Percentiles rank a stretch among this genome's conserved stretches.
These are phyloP conservation scores for Zoanthus gigantus DNA, from an alignment of 92 coral and sea anemone species.

Conservation along the genomic window DNA sequence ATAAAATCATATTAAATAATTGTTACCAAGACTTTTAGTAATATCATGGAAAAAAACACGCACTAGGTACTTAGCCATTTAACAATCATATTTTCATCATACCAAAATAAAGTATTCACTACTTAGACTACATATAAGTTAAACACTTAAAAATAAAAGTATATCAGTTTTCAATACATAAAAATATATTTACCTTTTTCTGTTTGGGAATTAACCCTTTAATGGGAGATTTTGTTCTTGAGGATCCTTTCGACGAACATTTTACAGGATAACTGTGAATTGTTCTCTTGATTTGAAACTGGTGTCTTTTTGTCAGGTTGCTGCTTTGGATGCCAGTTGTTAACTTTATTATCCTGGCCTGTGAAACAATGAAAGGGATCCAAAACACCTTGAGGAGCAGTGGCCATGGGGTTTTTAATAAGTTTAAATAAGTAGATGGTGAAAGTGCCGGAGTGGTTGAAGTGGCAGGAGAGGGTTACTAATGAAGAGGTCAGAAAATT, in stretches of 20 bases:
- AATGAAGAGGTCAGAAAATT: too few species aligned
- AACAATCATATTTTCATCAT: too few species aligned
- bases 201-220: conserved; percentile 61
- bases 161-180: neutral
- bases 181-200: conserved; percentile 55
- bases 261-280: conserved; percentile 26
- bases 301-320: neutral
- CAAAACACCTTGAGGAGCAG: neutral
- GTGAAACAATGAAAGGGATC: neutral
- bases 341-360: neutral
- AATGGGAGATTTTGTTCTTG: conserved; percentile 83
- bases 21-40: too few species aligned
- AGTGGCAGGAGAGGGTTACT: too few species aligned
- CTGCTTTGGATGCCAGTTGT: neutral
- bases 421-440: too few species aligned
- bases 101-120: too few species aligned
- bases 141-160: neutral
- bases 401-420: neutral
- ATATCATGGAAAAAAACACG: too few species aligned
- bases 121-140: too few species aligned
- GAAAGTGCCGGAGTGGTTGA: too few species aligned
- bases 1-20: too few species aligned
- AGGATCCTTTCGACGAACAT: conserved; percentile 31
- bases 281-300: conserved; percentile 22
- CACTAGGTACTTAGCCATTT: too few species aligned